A percentile compares a stretch with the other conserved stretches of the same genome.
Conservation (phyloP, 2,113 vertebrate genomes). For the Illadopsis cleaveri region DNA sequence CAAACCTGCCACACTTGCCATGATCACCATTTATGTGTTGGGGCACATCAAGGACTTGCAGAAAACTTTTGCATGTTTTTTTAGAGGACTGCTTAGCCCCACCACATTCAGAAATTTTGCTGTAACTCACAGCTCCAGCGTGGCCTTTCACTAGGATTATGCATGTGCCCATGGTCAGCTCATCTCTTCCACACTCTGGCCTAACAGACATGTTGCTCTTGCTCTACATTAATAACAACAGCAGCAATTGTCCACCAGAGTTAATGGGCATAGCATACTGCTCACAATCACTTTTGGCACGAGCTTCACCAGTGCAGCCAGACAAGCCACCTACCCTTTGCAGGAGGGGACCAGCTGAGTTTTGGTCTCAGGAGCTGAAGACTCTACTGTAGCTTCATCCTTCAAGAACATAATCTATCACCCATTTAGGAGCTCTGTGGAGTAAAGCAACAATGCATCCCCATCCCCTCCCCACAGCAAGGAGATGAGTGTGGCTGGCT, state of each 20-base stretch:
- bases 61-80: not conserved
- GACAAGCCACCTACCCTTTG: not conserved
- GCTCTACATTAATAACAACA: not conserved
- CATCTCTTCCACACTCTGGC: not conserved
- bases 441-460: not conserved
- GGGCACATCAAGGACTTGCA: not conserved
- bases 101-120: not conserved
- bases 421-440: not conserved
- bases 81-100: not conserved
- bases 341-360: not conserved
- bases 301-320: not conserved
- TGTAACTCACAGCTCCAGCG: not conserved
- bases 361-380: not conserved
- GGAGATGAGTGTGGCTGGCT: not conserved
- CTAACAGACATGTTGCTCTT: not conserved
- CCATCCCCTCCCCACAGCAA: not conserved
- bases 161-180: not conserved
- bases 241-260: fast-evolving
- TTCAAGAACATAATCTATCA: not conserved
- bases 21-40: not conserved
- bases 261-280: not conserved
- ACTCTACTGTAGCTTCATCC: not conserved
- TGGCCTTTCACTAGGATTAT: not conserved
- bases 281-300: not conserved
- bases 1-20: not conserved